phyloP scores from a whole-genome alignment of 1,140 invertebrate genomes.

The Schlechtendalia chinensis region DNA sequence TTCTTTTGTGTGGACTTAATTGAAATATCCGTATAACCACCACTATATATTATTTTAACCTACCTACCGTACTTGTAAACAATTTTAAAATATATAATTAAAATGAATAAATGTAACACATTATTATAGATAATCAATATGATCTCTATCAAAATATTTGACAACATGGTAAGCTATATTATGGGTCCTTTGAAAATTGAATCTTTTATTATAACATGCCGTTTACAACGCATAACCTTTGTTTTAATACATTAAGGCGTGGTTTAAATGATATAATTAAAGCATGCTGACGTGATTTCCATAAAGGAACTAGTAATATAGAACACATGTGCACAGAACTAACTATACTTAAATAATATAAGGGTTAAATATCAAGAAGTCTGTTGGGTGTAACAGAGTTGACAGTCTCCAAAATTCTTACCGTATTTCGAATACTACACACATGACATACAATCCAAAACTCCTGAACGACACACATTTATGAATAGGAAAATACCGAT shows the following conservation, averaged over 20 bases:
- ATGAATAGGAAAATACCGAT: too few relatives aligned
- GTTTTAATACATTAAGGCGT: background rate
- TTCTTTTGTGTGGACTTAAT: background rate
- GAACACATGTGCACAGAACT: constrained; percentile 11
- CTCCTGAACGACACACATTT: background rate
- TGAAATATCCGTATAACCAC: too few relatives aligned
- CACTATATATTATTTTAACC: too few relatives aligned
- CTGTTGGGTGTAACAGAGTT: background rate
- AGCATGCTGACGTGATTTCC: background rate
- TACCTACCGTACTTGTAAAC: too few relatives aligned
- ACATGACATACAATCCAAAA: background rate
- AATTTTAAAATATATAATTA: background rate
- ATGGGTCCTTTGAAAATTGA: background rate
- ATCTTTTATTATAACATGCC: background rate
- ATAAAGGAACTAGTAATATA: background rate
- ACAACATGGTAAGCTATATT: background rate
- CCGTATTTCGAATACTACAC: background rate
- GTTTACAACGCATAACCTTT: background rate
- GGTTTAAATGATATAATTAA: constrained; percentile 23
- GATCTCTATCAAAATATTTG: background rate
- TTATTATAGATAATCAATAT: background rate
- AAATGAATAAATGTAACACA: background rate
- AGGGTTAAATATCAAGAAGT: constrained; percentile 9
- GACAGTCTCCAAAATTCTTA: background rate
- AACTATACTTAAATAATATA: background rate